phyloP scores from a whole-genome alignment of 2,113 vertebrate species.

The Oncorhynchus nerka region DNA sequence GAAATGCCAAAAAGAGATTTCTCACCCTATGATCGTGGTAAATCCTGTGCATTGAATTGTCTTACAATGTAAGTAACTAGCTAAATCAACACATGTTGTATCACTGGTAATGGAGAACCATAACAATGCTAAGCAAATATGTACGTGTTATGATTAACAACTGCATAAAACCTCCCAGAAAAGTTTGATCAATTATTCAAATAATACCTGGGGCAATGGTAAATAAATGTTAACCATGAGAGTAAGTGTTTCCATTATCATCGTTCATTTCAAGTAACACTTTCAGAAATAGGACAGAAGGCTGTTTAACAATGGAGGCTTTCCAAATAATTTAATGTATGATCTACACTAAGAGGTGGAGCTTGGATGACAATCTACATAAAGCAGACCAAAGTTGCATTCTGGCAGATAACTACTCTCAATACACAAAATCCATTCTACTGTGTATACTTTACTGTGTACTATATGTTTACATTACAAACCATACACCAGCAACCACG shows the following conservation, averaged over 20 bases:
- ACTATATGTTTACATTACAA: constrained; percentile 58
- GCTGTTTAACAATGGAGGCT: constrained; percentile 76
- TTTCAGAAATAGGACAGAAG: constrained; percentile 50
- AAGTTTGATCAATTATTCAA: constrained; percentile 34
- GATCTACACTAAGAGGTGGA: constrained; percentile 77
- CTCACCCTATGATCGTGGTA: too few species aligned
- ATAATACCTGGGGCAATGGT: constrained; percentile 14
- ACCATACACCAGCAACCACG: not conserved
- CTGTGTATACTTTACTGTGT: not conserved
- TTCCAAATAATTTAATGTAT: constrained; percentile 78
- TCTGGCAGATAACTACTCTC: constrained; percentile 77
- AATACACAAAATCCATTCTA: constrained; percentile 62
- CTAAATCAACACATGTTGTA: too few species aligned
- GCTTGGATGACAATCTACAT: constrained; percentile 84
- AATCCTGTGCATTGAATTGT: too few species aligned
- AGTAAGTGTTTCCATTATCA: constrained; percentile 18
- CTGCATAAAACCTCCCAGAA: too few species aligned
- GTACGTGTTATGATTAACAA: too few species aligned
- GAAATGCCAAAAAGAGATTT: too few species aligned
- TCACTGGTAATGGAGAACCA: too few species aligned
- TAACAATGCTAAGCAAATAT: too few species aligned
- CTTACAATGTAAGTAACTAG: too few species aligned
- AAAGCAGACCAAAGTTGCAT: constrained; percentile 84
- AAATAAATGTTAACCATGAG: constrained; percentile 15
- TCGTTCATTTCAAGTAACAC: constrained; percentile 23